Base-by-base conservation (phyloP, 2,797 vertebrate genomes). In the Holocentrus rufus region DNA sequence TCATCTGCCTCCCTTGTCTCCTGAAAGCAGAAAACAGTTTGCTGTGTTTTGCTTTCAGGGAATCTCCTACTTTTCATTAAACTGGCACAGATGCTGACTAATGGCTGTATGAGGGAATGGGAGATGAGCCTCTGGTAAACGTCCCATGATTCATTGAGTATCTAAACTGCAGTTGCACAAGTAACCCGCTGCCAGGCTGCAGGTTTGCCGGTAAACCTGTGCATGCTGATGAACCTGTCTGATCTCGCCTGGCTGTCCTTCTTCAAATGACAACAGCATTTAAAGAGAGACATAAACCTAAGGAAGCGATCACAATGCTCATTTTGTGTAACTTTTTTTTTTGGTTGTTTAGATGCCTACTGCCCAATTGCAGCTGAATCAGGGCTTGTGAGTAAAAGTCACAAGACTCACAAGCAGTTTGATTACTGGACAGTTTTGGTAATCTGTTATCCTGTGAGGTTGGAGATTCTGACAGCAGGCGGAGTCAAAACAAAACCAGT, bases 121-220 rank as follows among this genome's bases (percentile, higher is more conserved):
- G 22, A 65, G 58, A 74, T 0, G 61, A 63, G 79, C 31, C 17
- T 31, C 34, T 56, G 3, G 11, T 47, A 77, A 76, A 73, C 62
- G 63, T 81, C 81, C 87, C 86, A 79, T 75, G 73, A 81, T 65
- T 44, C 62, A 57, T 50, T 58, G 42, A 42, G 27, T 23, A 54
- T 27, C 17, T 14, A 17, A 18, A 77, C 70, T 36, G 79, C 44
- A 58, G 63, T 65, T 13, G 14, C 53, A 77, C 6, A 30, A 76
- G 57, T 54, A 56, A 47, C 39, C 25, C 54, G 23, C 25, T 34
- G 44, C 47, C 47, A 46, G 64, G 57, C 56, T 36, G 64, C 53
- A 50, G 52, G 11, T 34, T 2, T 25, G 36, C 14, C 2, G 0
- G 15, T 2, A 13, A 44, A 30, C 7, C 15, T 17, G n/a, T 7